Base-by-base conservation (phyloP, 2,888 invertebrate genomes). In the Isoperla grammatica region DNA sequence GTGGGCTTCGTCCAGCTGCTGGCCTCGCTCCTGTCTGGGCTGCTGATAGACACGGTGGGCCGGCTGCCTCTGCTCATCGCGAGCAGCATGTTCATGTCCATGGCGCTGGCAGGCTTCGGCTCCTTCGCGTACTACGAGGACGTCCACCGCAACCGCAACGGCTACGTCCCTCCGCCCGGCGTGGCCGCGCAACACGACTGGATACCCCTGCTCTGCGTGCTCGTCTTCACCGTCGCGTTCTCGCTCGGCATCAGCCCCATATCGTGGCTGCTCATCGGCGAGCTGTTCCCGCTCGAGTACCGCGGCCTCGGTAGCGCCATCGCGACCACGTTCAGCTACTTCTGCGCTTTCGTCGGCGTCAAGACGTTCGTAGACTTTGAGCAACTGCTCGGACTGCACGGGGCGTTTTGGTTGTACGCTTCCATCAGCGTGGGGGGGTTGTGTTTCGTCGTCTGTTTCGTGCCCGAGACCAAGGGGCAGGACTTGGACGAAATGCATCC, bases 381-480 rank as follows among this genome's bases (percentile, higher is more conserved):
- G 69, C 78, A 87, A 72, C 75, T 82, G 53, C 75, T 91, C 23
- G 89, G 90, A 0, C 75, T 90, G 35, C 86, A 89, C 70, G 92
- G 91, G 1, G 89, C 91, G 1, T 95, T 94, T 74, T 92, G 90
- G 88, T 77, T 94, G 64, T 95, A 93, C 73, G 88, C 91, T 0
- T 85, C 85, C 57, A 84, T 91, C 70, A 89, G 91, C 49, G 83
- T 90, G 0, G 81, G 87, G 20, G 89, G 91, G 15, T 77, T 92
- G 11, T 85, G 90, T 71, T 94, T 93, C 73, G 88, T 93, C 1
- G 87, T 88, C 2, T 86, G 87, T 69, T 88, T 86, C 71, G 89
- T 95, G 8, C 94, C 94, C 0, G 94, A 95, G 76, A 95, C 95
- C 3, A 93, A 90, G 73, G 94, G 94, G 0, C 87, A 87, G 67